Conservation (phyloP, 92 coral and sea anemone species). For the Umimayanthus kanabou region DNA sequence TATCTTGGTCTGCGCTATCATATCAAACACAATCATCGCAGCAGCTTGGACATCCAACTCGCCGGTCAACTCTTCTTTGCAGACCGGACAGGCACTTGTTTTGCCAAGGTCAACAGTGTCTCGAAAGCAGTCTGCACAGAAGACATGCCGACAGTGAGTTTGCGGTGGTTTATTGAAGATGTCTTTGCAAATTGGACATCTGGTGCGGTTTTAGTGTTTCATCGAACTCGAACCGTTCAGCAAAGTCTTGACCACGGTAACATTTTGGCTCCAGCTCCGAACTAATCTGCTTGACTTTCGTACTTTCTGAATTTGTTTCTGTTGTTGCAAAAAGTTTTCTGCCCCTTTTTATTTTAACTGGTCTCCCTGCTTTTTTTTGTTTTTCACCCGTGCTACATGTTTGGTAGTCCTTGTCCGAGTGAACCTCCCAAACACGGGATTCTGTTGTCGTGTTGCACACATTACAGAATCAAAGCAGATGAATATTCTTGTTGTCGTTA, state of each 20-base stretch:
- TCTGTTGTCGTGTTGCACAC: not conserved
- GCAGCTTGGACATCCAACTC: too few relatives aligned
- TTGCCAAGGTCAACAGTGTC: too few relatives aligned
- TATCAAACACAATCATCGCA: not conserved
- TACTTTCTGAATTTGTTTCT: not conserved
- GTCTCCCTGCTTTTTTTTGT: conserved; percentile 9
- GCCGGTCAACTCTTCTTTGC: too few relatives aligned
- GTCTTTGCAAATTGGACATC: too few relatives aligned
- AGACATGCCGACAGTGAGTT: too few relatives aligned
- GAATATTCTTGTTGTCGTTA: not conserved
- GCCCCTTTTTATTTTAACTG: conserved; percentile 1
- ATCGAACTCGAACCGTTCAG: too few relatives aligned
- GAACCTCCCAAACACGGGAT: not conserved
- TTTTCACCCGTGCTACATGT: not conserved
- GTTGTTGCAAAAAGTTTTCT: not conserved
- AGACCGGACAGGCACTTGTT: too few relatives aligned
- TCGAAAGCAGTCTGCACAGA: too few relatives aligned
- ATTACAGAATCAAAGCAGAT: not conserved
- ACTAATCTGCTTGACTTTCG: conserved; percentile 13
- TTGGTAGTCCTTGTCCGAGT: conserved; percentile 1
- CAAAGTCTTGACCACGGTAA: not conserved
- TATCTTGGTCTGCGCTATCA: not conserved
- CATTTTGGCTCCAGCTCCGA: conserved; percentile 12
- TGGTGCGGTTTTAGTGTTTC: too few relatives aligned
- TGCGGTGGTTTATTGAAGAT: too few relatives aligned